A percentile compares a stretch with the other conserved stretches of the same genome.
These are phyloP conservation scores for Halictus rubicundus DNA, from an alignment of 1,140 invertebrate species.

Conservation along the genomic window DNA sequence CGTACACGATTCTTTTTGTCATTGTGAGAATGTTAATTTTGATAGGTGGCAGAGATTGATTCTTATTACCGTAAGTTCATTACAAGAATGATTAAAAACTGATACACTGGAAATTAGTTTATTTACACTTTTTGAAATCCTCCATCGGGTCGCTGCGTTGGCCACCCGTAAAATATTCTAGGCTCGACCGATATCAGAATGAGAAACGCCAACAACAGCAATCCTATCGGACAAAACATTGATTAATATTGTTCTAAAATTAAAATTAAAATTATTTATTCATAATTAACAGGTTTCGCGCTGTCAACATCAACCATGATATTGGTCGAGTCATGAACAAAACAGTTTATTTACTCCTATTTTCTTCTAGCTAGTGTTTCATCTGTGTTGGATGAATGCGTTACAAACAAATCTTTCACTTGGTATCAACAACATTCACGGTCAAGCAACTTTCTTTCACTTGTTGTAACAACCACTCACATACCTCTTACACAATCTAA, in stretches of 20 bases:
- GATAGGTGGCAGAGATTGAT: constrained; percentile 34
- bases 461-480: not conserved
- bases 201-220: not conserved
- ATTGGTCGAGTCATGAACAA: not conserved
- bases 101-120: constrained; percentile 46
- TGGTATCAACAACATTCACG: not conserved
- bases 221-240: not conserved
- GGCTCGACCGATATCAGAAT: constrained; percentile 12
- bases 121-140: constrained; percentile 53
- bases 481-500: not conserved
- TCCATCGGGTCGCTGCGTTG: constrained; percentile 12
- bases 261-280: too few relatives aligned
- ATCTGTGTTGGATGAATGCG: not conserved
- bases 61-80: constrained; percentile 40
- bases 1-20: constrained; percentile 36
- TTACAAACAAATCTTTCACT: not conserved
- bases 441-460: constrained; percentile 3
- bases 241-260: too few relatives aligned
- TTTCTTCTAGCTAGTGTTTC: constrained; percentile 2
- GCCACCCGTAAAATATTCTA: not conserved
- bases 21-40: constrained; percentile 61
- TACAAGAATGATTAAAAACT: constrained; percentile 42
- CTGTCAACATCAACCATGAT: not conserved
- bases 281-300: too few relatives aligned
- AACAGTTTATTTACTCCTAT: constrained; percentile 3